Conservation (phyloP, 1,140 invertebrate species). For the Hylaeus volcanicus region DNA sequence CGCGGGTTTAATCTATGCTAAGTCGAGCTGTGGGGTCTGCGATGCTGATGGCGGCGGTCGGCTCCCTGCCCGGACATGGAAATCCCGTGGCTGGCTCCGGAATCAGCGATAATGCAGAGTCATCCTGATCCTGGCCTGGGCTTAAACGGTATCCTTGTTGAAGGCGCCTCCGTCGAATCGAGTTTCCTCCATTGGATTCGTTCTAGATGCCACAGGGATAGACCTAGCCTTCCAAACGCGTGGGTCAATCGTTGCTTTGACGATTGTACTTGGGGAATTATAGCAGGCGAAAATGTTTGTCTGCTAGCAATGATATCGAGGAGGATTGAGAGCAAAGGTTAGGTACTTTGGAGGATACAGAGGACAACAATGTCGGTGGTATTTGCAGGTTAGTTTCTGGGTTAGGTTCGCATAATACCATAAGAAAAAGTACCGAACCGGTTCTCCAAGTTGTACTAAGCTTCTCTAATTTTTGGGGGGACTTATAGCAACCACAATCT, state of each 20-base stretch:
- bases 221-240: not conserved
- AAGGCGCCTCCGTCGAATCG: conserved; percentile 59
- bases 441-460: no score
- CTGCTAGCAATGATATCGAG: no score
- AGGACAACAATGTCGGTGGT: no score
- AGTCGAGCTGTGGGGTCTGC: conserved; percentile 61
- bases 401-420: no score
- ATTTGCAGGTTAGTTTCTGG: no score
- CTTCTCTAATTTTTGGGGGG: no score
- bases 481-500: no score
- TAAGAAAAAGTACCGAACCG: no score
- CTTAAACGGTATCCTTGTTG: conserved; percentile 70
- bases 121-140: conserved; percentile 66
- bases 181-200: not conserved
- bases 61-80: conserved; percentile 72
- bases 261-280: not conserved
- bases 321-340: no score
- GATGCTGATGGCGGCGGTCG: conserved; percentile 62
- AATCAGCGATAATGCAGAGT: conserved; percentile 76
- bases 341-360: no score
- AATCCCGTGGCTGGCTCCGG: conserved; percentile 75
- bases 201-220: not conserved
- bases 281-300: no score
- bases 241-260: not conserved
- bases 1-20: conserved; percentile 69